A percentile compares a stretch with the other conserved stretches of the same genome.
Conservation (phyloP, 2,888 invertebrate species). For the Scaptomyza reducta region DNA sequence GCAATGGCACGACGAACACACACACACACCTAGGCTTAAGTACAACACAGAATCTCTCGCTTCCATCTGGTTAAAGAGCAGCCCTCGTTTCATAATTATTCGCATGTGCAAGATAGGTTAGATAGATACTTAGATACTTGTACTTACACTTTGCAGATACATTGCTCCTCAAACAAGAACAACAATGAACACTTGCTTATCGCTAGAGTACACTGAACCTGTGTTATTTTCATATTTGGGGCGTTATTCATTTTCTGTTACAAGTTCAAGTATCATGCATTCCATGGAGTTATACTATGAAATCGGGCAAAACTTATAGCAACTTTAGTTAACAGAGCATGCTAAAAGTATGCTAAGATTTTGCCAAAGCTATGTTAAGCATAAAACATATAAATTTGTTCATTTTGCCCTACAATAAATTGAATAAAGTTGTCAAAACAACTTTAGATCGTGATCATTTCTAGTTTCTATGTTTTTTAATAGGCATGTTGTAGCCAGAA, state of each 20-base stretch:
- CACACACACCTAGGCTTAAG: conserved; percentile 33
- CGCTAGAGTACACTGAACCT: conserved; percentile 69
- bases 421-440: background rate
- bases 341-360: conserved; percentile 63
- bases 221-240: conserved; percentile 59
- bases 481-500: conserved; percentile 25
- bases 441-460: background rate
- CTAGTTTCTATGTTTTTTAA: background rate
- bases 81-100: conserved; percentile 31
- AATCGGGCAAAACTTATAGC: background rate
- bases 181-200: conserved; percentile 47
- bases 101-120: conserved; percentile 17
- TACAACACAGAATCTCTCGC: background rate
- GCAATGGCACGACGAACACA: conserved; percentile 56
- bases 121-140: conserved; percentile 14
- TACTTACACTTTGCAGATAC: conserved; percentile 25
- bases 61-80: background rate
- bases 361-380: background rate
- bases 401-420: background rate
- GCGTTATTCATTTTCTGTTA: conserved; percentile 46
- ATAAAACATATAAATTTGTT: no score
- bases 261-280: conserved; percentile 61
- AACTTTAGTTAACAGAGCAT: background rate
- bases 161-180: conserved; percentile 1
- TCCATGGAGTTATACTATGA: background rate